These are phyloP conservation scores for Epinotia ramella DNA, from an alignment of 2,888 invertebrate genomes.

Conservation along the genomic window DNA sequence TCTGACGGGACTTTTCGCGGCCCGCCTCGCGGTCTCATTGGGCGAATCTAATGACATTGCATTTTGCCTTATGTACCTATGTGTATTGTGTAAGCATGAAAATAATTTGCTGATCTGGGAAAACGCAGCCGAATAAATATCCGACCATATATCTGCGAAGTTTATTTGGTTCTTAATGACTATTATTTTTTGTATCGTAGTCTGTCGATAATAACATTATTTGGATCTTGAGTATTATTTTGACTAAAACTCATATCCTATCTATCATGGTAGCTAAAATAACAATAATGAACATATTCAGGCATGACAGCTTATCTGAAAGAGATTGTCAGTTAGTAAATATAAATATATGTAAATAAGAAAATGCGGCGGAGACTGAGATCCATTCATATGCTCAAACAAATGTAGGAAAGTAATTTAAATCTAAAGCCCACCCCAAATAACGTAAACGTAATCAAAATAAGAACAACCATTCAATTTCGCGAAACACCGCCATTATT, in stretches of 20 bases:
- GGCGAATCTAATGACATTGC: slow-evolving; percentile 71
- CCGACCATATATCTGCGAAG: no score
- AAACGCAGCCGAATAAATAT: not conserved
- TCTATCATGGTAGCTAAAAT: no score
- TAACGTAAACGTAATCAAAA: slow-evolving; percentile 53
- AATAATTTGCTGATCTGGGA: not conserved
- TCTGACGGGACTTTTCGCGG: slow-evolving; percentile 73
- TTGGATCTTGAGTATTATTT: no score
- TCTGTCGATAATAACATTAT: no score
- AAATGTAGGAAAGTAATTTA: not conserved
- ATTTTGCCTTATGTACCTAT: slow-evolving; percentile 30
- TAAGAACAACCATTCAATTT: slow-evolving; percentile 71
- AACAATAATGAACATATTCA: no score
- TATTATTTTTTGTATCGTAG: not conserved
- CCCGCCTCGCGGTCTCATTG: slow-evolving; percentile 77
- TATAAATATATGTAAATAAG: no score
- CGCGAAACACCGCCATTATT: slow-evolving; percentile 75
- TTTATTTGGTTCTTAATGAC: not conserved
- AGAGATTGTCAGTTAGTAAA: no score
- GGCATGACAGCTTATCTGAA: no score
- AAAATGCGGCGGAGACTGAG: no score
- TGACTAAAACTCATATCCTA: no score
- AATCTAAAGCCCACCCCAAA: not conserved
- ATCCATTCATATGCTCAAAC: no score
- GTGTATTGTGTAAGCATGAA: not conserved